Base-by-base conservation (phyloP, 1,140 invertebrate genomes). In the Asbolus verrucosus region DNA sequence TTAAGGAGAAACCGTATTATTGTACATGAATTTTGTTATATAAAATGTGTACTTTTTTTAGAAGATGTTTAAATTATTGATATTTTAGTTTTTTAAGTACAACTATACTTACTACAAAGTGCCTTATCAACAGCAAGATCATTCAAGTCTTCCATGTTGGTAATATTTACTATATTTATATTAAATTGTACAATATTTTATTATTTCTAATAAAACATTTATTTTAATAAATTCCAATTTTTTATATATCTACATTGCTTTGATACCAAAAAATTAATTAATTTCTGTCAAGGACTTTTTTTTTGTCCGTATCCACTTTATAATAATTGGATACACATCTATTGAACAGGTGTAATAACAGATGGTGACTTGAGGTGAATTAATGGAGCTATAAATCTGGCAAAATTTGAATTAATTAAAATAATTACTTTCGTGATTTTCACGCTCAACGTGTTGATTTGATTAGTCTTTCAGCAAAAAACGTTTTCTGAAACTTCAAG, bases 121-220 rank as follows among this genome's bases (percentile, higher is more conserved):
- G 72, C 72, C 72, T 74, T 74, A 71, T 68, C 36, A 71, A 71
- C 72, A 74, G 68, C 71, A 74, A 73, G 67, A 73, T 76, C 68
- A 67, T 69, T 65, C 21, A 72, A 19, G 66, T 72, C 65, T 73
- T 73, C 66, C 70, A 18, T 16, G 62, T 71, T 71, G 69, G 46
- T 66, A 62, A 60, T 65, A 41, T 46, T 63, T 65, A 70, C 65
- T 65, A 66, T 61, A 36, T 69, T 69, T 61, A 33, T 39, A 69
- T 46, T 43, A 63, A 41, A 63, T 41, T 63, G 61, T 63, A 63
- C 27, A 13, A 5, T 41, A 63, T 63, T 63, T 63, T 54, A 46
- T 46, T 46, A 46, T 46, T 46, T 46, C 41, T 54, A 54, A 54
- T 54, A 54, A 54, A 54, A 54, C 21, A n/a, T 13, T 8, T 54